These are phyloP conservation scores for Stratiomys singularior DNA, from an alignment of 2,888 invertebrate genomes.

Conservation along the genomic window DNA sequence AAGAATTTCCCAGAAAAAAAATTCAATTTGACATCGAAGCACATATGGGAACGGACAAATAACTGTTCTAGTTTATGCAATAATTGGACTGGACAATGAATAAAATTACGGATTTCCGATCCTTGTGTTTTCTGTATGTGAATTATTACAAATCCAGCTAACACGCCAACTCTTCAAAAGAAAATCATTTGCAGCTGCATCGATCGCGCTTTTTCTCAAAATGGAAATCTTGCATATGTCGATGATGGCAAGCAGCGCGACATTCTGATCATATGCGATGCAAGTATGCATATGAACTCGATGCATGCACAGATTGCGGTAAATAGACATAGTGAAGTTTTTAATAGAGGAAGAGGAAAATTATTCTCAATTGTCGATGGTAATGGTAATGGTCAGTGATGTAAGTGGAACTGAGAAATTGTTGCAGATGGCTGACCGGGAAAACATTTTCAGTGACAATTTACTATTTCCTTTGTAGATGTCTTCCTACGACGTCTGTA, in stretches of 20 bases:
- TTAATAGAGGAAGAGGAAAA: constrained; percentile 36
- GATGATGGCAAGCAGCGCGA: constrained; percentile 4
- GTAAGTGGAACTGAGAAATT: not conserved
- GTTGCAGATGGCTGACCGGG: not conserved
- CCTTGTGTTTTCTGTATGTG: no score
- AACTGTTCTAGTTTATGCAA: no score
- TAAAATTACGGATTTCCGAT: no score
- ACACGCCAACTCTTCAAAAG: not conserved
- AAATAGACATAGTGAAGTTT: constrained; percentile 9
- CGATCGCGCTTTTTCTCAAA: constrained; percentile 5
- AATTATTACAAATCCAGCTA: not conserved
- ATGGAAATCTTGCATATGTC: constrained; percentile 40
- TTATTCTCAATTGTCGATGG: constrained; percentile 37
- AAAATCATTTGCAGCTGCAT: constrained; percentile 43
- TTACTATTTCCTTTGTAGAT: not conserved
- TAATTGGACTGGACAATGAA: no score
- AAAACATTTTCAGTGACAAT: not conserved
- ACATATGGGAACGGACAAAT: no score
- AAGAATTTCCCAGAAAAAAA: no score
- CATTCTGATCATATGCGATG: constrained; percentile 35
- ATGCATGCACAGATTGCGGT: constrained; percentile 37
- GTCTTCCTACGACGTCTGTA: no score
- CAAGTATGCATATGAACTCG: constrained; percentile 25
- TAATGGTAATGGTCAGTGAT: not conserved
- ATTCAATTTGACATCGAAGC: no score